Evolutionary conservation across 1,140 invertebrate genomes (phyloP).

Genomic region (Trachymyrmex cornetzi): DNA sequence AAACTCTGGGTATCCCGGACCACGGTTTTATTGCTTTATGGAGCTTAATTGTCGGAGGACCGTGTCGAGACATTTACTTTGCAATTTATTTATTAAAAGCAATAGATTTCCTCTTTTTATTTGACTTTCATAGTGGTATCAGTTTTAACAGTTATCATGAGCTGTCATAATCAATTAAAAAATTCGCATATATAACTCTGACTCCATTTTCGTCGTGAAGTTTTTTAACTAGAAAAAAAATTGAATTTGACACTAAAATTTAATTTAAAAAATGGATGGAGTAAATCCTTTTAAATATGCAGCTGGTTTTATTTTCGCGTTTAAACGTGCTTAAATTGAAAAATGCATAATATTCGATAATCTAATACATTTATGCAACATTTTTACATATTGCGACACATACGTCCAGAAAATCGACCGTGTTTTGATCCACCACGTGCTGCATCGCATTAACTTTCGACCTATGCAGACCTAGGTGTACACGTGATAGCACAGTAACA

Average conservation of each 20-base stretch:
- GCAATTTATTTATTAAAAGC: slow-evolving; percentile 50
- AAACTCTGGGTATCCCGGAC: slow-evolving; percentile 1
- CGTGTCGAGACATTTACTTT: slow-evolving; percentile 72
- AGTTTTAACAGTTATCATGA: background rate
- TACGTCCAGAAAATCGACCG: slow-evolving; percentile 2
- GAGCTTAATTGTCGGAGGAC: slow-evolving; percentile 76
- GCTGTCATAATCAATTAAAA: background rate
- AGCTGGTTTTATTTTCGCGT: background rate
- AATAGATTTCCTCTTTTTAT: background rate
- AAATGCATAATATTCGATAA: slow-evolving; percentile 3
- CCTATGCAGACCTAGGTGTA: background rate
- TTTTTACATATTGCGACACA: slow-evolving; percentile 33
- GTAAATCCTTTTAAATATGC: slow-evolving; percentile 18
- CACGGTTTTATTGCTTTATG: slow-evolving; percentile 75
- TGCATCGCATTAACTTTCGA: slow-evolving; percentile 6
- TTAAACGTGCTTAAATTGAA: background rate
- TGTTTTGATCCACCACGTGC: slow-evolving; percentile 27
- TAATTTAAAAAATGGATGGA: background rate
- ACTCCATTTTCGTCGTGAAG: background rate
- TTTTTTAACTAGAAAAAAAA: background rate
- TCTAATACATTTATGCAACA: slow-evolving; percentile 9
- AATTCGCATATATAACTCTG: background rate
- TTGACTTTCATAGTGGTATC: background rate
- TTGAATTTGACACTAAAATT: background rate
- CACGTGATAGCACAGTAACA: background rate